Percentiles rank a stretch among this genome's conserved stretches.
phyloP scores from a whole-genome alignment of 2,113 vertebrate species.

The Neogale vison region DNA sequence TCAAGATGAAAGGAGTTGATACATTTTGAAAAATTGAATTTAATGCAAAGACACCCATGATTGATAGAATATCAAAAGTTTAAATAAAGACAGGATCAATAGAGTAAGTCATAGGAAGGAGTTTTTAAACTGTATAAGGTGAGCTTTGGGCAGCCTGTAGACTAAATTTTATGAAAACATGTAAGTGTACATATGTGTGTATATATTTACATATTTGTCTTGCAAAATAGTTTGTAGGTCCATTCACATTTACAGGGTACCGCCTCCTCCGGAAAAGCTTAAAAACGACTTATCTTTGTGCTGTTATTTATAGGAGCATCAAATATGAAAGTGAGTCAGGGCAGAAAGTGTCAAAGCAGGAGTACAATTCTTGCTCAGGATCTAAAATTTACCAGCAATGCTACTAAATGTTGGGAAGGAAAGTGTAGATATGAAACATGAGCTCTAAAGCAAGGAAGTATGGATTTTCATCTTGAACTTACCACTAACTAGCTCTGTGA shows the following conservation, averaged over 20 bases:
- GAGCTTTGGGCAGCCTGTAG: background rate
- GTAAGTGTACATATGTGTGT: background rate
- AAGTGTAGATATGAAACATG: background rate
- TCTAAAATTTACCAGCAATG: background rate
- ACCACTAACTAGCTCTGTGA: background rate
- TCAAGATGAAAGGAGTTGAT: background rate
- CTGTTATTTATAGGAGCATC: background rate
- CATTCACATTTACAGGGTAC: background rate
- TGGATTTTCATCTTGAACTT: background rate
- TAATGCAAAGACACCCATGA: background rate
- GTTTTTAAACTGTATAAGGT: background rate
- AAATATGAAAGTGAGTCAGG: background rate
- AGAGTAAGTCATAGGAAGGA: background rate
- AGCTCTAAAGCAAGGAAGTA: background rate
- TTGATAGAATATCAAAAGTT: background rate
- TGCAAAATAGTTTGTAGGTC: background rate
- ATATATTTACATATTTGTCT: background rate
- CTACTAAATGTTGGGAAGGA: background rate
- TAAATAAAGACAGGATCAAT: background rate
- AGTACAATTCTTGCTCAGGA: background rate
- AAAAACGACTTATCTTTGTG: background rate
- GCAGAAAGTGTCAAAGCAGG: background rate
- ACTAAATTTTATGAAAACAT: background rate
- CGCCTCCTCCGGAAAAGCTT: background rate
- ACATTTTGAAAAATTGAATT: background rate